A percentile compares a stretch with the other conserved stretches of the same genome.
Evolutionary conservation across 2,113 vertebrate genomes (phyloP).

Genomic region (Symphodus melops): DNA sequence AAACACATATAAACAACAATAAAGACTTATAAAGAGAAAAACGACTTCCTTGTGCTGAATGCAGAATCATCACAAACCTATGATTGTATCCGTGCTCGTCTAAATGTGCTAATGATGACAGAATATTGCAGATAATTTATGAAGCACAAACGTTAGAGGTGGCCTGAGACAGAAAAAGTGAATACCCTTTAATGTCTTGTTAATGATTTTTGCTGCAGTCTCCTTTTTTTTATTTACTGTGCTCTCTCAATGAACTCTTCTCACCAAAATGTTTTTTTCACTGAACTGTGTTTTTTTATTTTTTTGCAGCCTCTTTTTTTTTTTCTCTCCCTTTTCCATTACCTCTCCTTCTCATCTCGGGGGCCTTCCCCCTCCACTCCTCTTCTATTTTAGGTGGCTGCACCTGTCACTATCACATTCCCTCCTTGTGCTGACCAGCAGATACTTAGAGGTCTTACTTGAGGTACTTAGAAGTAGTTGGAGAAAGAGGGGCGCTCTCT

Average conservation of each 20-base stretch:
- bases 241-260: background rate
- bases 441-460: constrained; percentile 74
- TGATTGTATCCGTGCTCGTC: background rate
- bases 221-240: background rate
- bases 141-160: background rate
- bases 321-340: constrained; percentile 14
- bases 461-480: constrained; percentile 69
- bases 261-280: background rate
- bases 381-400: constrained; percentile 81
- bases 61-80: background rate
- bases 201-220: background rate
- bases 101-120: background rate
- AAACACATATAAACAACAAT: too few species aligned
- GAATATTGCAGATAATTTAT: background rate
- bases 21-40: too few species aligned
- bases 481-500: constrained; percentile 46
- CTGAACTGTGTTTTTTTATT: constrained; percentile 7
- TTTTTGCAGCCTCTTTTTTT: background rate
- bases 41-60: background rate
- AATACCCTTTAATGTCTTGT: too few species aligned
- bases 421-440: constrained; percentile 83
- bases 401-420: constrained; percentile 87
- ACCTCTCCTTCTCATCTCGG: constrained; percentile 25
- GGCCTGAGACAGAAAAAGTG: background rate
- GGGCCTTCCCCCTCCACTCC: constrained; percentile 56